Evolutionary conservation across 2,888 invertebrate genomes (phyloP).

Genomic region (Globia sparganii): DNA sequence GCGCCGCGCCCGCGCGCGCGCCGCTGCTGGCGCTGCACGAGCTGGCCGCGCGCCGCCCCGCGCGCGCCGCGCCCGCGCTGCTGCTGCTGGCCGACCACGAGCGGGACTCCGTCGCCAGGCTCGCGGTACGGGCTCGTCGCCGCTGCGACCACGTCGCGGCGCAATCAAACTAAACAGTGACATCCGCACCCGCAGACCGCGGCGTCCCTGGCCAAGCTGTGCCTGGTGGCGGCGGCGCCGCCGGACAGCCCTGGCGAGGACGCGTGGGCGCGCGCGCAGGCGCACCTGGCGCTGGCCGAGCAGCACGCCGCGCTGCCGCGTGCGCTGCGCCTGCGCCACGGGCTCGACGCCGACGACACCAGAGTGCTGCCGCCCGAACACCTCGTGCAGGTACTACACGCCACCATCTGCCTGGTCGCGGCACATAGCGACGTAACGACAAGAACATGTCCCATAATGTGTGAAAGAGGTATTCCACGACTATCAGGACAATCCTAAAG

Average conservation of each 20-base stretch:
- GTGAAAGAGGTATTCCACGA: no score
- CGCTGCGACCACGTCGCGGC: no score
- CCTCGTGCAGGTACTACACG: not conserved
- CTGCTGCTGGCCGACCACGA: slow-evolving; percentile 91
- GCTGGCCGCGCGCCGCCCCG: slow-evolving; percentile 55
- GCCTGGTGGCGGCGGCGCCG: slow-evolving; percentile 91
- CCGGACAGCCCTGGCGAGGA: slow-evolving; percentile 60
- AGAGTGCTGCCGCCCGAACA: slow-evolving; percentile 89
- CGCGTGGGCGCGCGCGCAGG: slow-evolving; percentile 70
- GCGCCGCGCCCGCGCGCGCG: slow-evolving; percentile 50
- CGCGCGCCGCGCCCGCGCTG: slow-evolving; percentile 67
- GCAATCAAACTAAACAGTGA: no score
- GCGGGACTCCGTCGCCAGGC: slow-evolving; percentile 91
- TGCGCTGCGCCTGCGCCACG: not conserved
- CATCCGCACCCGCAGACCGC: no score
- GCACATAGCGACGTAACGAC: no score
- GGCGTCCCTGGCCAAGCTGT: slow-evolving; percentile 95
- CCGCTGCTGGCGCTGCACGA: slow-evolving; percentile 68
- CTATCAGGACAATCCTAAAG: no score
- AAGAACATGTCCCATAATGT: no score
- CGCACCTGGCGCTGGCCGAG: slow-evolving; percentile 84
- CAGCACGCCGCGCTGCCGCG: slow-evolving; percentile 76
- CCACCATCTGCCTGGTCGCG: no score
- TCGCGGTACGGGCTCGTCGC: no score
- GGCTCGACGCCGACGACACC: not conserved